Base-by-base conservation (phyloP, 2,797 vertebrate species). In the Scleropages formosus region DNA sequence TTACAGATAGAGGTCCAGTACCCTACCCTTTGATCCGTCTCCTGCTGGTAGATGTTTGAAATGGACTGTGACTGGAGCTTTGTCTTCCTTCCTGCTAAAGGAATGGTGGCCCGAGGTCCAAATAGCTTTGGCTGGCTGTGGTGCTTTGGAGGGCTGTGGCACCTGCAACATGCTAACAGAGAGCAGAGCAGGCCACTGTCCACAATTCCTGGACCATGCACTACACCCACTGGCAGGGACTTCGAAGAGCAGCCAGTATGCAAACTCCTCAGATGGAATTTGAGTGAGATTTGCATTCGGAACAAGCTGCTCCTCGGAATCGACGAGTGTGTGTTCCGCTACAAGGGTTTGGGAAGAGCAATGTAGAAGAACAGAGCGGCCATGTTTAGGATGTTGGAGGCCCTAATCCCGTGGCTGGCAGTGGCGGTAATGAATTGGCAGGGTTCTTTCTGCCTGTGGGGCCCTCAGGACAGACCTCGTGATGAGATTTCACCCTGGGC, bases 211-310 rank as follows among this genome's bases (percentile, higher is more conserved):
- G 53, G 15, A 12, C 7, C 26, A 9, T 27, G 46, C n/a, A 47
- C n/a, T n/a, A n/a, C 46, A 0, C 10, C 8, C 22, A 11, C 72
- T 1, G 44, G 44, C 9, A 27, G 1, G 11, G 24, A 27, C 24
- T 27, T 16, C 16, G 66, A 71, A 71, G 67, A 31, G 44, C 58
- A 51, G 67, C 16, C 16, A 56, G 58, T 63, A 24, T 59, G 59
- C 63, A 49, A 56, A 66, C 46, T 22, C n/a, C 4, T 64, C 20
- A n/a, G 75, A 47, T 63, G 27, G 12, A 27, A 24, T 63, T 76
- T 53, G 26, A 8, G 49, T 47, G 47, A 71, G 51, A 76, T 63
- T 51, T 72, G 66, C 56, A 24, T 69, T 56, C 44, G 16, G 1
- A 31, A 31, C n/a, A n/a, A 22, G 15, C 39, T 10, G 56, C 66